Conservation (phyloP, 2,797 vertebrate species). For the Aphelocoma californica region DNA sequence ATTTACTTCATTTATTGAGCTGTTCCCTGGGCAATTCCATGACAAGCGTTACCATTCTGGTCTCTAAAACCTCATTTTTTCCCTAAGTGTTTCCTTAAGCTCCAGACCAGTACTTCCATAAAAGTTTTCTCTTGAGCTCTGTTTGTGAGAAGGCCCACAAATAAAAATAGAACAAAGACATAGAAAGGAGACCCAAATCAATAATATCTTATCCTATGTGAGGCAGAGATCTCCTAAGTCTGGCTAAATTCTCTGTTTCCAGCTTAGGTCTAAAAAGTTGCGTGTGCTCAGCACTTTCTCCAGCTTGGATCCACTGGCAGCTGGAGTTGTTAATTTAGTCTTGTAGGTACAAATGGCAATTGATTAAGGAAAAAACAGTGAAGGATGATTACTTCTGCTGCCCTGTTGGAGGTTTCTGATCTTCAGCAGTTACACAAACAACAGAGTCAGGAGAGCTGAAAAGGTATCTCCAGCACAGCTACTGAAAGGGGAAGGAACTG, state of each 20-base stretch:
- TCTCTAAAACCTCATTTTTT: background rate
- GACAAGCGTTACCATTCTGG: background rate
- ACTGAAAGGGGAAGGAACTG: background rate
- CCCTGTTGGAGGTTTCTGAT: background rate
- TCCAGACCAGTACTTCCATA: background rate
- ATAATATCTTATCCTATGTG: background rate
- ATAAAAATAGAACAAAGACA: background rate
- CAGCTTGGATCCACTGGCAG: background rate
- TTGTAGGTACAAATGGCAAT: background rate
- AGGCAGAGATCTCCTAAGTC: background rate
- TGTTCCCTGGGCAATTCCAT: background rate
- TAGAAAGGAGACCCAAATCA: background rate
- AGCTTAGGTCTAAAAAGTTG: background rate
- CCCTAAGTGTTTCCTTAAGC: background rate
- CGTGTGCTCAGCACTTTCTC: background rate
- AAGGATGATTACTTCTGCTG: background rate
- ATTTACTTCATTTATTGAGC: conserved; percentile 1
- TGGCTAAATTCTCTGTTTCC: background rate
- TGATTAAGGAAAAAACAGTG: background rate
- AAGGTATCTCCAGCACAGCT: background rate
- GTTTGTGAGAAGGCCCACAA: background rate
- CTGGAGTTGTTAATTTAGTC: background rate
- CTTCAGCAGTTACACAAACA: background rate
- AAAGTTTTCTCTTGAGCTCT: background rate
- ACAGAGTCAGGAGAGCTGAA: background rate